These are phyloP conservation scores for Cotesia chilonis DNA, from an alignment of 1,140 invertebrate genomes.

Conservation along the genomic window DNA sequence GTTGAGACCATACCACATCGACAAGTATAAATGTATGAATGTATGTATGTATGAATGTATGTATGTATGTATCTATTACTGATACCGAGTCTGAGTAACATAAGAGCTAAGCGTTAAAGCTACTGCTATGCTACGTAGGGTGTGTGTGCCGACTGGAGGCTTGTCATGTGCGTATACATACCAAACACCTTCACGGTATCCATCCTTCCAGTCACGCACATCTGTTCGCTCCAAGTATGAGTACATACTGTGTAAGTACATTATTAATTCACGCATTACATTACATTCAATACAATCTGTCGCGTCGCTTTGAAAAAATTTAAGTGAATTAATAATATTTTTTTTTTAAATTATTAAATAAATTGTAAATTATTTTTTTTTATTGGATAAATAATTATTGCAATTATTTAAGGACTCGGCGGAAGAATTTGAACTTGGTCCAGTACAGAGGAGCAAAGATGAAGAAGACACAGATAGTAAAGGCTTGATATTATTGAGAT, in stretches of 20 bases:
- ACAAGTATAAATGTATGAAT: too few relatives aligned
- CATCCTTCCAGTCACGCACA: slow-evolving; percentile 48
- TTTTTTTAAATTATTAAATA: neutral
- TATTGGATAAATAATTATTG: too few relatives aligned
- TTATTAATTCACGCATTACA: slow-evolving; percentile 37
- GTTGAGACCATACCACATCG: neutral
- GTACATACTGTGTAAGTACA: slow-evolving; percentile 34
- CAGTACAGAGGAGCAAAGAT: too few relatives aligned
- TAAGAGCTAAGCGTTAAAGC: too few relatives aligned
- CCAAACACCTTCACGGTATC: slow-evolving; percentile 51
- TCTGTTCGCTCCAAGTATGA: slow-evolving; percentile 45
- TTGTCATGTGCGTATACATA: slow-evolving; percentile 25
- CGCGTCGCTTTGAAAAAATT: slow-evolving; percentile 37
- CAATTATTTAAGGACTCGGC: too few relatives aligned
- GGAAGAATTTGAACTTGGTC: too few relatives aligned
- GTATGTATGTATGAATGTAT: too few relatives aligned
- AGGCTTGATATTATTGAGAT: neutral
- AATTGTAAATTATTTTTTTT: too few relatives aligned
- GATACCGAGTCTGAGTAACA: too few relatives aligned
- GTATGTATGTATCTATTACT: too few relatives aligned
- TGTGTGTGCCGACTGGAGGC: neutral
- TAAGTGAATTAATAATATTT: neutral
- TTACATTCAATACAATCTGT: slow-evolving; percentile 40
- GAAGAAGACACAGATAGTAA: too few relatives aligned
- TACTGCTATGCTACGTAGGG: too few relatives aligned